phyloP scores from a whole-genome alignment of 2,888 invertebrate species.

The Caenorhabditis panamensis region DNA sequence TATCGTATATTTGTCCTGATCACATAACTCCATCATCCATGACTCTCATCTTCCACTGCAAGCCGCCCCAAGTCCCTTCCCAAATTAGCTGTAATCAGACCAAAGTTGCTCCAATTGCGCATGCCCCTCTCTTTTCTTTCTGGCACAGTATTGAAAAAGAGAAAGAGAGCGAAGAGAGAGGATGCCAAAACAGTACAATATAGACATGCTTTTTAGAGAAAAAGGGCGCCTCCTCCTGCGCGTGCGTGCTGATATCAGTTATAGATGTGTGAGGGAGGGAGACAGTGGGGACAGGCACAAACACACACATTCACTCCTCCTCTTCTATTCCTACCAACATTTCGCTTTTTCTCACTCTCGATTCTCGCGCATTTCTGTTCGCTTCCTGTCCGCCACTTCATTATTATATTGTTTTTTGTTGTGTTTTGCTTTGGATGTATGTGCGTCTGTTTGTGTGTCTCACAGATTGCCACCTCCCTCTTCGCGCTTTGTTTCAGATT shows the following conservation, averaged over 20 bases:
- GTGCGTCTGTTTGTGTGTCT: background rate
- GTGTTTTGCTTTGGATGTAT: background rate
- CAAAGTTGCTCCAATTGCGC: conserved; percentile 8
- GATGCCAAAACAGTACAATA: conserved; percentile 30
- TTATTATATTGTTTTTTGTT: conserved; percentile 2
- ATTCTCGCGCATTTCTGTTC: conserved; percentile 9
- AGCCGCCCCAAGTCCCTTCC: too few relatives aligned
- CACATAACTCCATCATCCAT: too few relatives aligned
- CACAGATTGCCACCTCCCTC: background rate
- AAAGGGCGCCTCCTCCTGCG: conserved; percentile 8
- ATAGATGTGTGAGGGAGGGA: conserved; percentile 7
- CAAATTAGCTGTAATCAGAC: conserved; percentile 12
- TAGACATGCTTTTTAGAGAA: conserved; percentile 26
- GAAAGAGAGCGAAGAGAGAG: background rate
- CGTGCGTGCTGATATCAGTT: conserved; percentile 31
- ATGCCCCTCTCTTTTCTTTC: background rate
- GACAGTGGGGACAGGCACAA: conserved; percentile 3
- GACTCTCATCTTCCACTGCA: too few relatives aligned
- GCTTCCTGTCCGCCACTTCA: background rate
- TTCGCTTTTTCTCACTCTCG: conserved; percentile 5
- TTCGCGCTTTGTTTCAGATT: conserved; percentile 5
- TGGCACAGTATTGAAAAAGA: background rate
- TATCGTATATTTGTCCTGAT: too few relatives aligned
- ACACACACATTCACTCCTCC: conserved; percentile 13
- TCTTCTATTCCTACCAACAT: background rate